Base-by-base conservation (phyloP, 92 coral and sea anemone genomes). In the Parazoanthus swiftii region DNA sequence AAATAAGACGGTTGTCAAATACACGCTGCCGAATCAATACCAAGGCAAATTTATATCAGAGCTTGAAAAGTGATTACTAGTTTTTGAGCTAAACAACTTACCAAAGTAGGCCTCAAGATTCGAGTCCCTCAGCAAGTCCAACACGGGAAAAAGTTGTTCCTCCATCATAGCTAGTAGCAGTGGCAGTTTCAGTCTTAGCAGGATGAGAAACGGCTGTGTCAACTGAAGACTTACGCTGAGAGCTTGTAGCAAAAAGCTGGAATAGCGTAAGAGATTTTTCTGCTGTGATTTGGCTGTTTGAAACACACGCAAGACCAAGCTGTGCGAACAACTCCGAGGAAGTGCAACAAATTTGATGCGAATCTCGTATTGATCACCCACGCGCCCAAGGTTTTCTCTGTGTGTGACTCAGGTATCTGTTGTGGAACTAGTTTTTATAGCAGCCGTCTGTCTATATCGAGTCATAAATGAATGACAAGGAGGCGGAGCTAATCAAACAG, bases 171-270 rank as follows among this genome's bases (percentile, higher is more conserved):
- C 71, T 78, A 84, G 71, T 35, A 26, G 67, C 71, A 44, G n/a
- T 71, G 39, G 87, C 87, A 71, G 87, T 42, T 84, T 84, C 87
- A 84, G 87, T 84, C 66, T 84, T 84, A 84, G 87, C 87, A 79
- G 56, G 87, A 70, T 84, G 77, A 84, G 71, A 71, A 84, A 84
- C 87, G 87, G 71, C 87, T 84, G 87, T 84, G 71, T 71, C 87
- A 74, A 84, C 77, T 84, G 71, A 72, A 71, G 87, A 72, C 43
- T 84, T 84, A 84, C 87, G 87, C 87, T 84, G 87, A 84, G 78
- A 35, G 87, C 65, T 84, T 84, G 87, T 84, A 84, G 87, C 87
- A 84, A 84, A 48, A 84, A 70, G 87, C 87, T 84, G 87, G 79
- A 84, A 84, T 71, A 84, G 87, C 33, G 79, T 84, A 46, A 84